Evolutionary conservation across 2,797 vertebrate species (phyloP).

Genomic region (Sebastes nivosus): DNA sequence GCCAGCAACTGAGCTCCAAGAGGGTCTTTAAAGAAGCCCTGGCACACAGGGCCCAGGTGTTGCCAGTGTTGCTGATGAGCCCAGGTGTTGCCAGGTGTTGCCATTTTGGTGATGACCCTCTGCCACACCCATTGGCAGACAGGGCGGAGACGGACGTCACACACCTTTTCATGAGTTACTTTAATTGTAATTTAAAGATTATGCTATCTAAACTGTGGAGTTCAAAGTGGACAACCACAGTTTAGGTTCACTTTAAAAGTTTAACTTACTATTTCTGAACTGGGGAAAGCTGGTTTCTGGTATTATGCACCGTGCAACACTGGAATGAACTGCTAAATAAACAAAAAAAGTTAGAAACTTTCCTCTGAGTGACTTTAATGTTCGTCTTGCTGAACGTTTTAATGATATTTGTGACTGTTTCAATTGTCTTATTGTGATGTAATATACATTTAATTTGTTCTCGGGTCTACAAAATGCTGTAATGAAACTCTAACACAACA

Average conservation of each 20-base stretch:
- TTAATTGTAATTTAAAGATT: not conserved
- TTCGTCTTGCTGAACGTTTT: not conserved
- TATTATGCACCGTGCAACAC: not conserved
- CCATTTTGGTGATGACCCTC: too few species aligned
- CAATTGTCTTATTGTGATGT: not conserved
- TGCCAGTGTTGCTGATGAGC: not conserved
- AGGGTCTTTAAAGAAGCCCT: not conserved
- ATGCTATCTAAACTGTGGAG: not conserved
- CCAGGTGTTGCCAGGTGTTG: not conserved
- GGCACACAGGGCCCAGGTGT: not conserved
- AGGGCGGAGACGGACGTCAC: too few species aligned
- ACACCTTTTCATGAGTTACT: too few species aligned
- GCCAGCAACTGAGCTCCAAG: not conserved
- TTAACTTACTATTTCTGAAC: not conserved
- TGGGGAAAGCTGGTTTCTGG: not conserved
- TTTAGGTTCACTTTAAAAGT: not conserved
- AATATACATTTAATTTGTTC: not conserved
- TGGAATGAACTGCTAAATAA: not conserved
- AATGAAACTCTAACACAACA: not conserved
- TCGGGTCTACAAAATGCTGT: not conserved
- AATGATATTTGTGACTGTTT: not conserved
- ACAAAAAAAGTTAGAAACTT: not conserved
- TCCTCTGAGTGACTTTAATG: not conserved
- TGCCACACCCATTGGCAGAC: too few species aligned
- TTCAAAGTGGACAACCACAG: not conserved